These are phyloP conservation scores for Lasioglossum malachurum DNA, from an alignment of 2,888 invertebrate genomes.

Conservation along the genomic window DNA sequence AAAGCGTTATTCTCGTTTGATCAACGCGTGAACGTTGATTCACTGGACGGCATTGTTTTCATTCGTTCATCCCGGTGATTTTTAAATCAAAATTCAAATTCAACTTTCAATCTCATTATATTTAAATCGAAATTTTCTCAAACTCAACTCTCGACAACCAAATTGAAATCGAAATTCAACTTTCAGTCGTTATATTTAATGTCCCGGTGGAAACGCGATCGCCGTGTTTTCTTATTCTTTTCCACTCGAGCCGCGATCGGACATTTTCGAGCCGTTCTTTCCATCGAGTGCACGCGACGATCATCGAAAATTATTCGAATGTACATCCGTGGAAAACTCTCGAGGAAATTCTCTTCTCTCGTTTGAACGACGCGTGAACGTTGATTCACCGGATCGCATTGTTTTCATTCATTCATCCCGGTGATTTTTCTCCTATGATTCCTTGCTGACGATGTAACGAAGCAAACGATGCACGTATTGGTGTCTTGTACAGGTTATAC, in stretches of 20 bases:
- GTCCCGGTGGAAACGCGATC: too few species aligned
- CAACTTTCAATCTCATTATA: too few species aligned
- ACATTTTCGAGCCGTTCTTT: too few species aligned
- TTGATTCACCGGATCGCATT: not conserved
- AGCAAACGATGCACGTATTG: conserved; percentile 65
- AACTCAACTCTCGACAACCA: too few species aligned
- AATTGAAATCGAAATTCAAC: too few species aligned
- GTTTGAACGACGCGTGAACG: not conserved
- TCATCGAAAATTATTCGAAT: not conserved
- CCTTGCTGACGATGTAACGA: conserved; percentile 35
- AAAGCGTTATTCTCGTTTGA: not conserved
- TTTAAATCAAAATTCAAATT: not conserved
- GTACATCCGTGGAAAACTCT: not conserved
- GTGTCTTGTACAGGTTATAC: conserved; percentile 70
- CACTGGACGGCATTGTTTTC: not conserved
- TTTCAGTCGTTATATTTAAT: too few species aligned
- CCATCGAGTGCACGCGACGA: not conserved
- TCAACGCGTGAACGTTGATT: not conserved
- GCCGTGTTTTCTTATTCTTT: too few species aligned
- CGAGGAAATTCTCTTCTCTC: not conserved
- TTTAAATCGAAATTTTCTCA: too few species aligned
- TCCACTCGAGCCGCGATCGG: too few species aligned
- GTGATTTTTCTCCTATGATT: conserved; percentile 49
- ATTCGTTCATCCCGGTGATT: conserved; percentile 14
- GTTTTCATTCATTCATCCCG: not conserved